Percentiles rank a stretch among this genome's conserved stretches.
Conservation (phyloP, 2,888 invertebrate species). For the Latrodectus elegans region DNA sequence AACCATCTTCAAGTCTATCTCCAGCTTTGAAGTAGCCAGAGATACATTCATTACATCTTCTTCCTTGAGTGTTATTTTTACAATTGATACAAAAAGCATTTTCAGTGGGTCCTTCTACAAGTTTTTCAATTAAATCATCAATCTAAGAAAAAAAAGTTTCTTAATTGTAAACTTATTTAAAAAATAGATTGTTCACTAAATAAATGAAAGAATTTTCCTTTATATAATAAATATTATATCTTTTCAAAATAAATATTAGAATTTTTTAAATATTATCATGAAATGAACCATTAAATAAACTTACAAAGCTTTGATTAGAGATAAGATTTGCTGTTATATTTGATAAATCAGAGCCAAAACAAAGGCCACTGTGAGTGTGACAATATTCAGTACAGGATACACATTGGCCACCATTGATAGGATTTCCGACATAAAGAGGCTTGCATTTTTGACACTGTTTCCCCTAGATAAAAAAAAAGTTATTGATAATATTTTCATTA, state of each 20-base stretch:
- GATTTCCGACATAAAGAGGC: slow-evolving; percentile 93
- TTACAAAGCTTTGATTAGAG: slow-evolving; percentile 56
- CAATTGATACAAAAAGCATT: slow-evolving; percentile 90
- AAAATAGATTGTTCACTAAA: not conserved
- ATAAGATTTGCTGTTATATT: slow-evolving; percentile 25
- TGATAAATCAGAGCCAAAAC: slow-evolving; percentile 75
- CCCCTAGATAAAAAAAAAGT: slow-evolving; percentile 79
- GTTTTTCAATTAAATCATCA: slow-evolving; percentile 61
- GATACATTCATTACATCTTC: slow-evolving; percentile 87
- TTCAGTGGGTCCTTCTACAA: slow-evolving; percentile 73
- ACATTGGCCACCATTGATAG: slow-evolving; percentile 86
- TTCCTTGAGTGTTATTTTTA: slow-evolving; percentile 86
- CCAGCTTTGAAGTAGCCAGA: slow-evolving; percentile 80
- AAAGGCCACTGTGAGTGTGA: slow-evolving; percentile 88
- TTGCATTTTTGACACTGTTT: slow-evolving; percentile 93
- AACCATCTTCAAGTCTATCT: slow-evolving; percentile 84
- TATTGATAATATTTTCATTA: not conserved
- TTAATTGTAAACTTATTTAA: not conserved
- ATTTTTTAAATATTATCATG: not conserved
- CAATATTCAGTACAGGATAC: slow-evolving; percentile 87
- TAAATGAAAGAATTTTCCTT: not conserved
- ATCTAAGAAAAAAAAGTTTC: slow-evolving; percentile 17
- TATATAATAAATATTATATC: not conserved
- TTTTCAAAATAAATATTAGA: not conserved
- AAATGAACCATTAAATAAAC: slow-evolving; percentile 7